Evolutionary conservation across 2,113 vertebrate genomes (phyloP), one percentile per base, ranked within the genome.

Genomic region (Sphaerodactylus townsendi): DNA sequence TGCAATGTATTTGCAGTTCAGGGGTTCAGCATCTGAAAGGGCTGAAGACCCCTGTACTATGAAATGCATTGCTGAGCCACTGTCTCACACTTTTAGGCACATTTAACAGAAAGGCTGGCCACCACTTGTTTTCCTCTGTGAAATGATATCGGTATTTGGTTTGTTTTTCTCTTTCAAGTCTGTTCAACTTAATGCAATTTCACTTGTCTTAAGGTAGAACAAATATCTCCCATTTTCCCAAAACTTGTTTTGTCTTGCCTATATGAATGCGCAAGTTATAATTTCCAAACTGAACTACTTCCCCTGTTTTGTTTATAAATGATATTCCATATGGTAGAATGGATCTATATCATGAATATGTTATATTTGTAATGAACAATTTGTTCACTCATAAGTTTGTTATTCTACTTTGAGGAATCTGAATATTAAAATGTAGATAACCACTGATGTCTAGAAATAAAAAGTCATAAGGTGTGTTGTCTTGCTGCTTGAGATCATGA

Each of bases 331-430:
- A 71, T 66, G 3, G 33, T 59, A 50, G 28, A 50, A 1, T 10
- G 53, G 5, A 3, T 30, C 5, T 7, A 37, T n/a, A n/a, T n/a
- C n/a, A 73, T 9, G 70, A 44, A 64, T 80, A 53, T 17, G 7
- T 79, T 82, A 21, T 71, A 23, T 75, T 59, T 83, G 79, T 30
- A 82, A 83, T n/a, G 77, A 66, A 68, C 21, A 78, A 59, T 44
- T 79, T 79, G 37, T 46, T 79, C 72, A n/a, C 33, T 50, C 14
- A 50, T 14, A 73, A 73, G 25, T 73, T 73, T 73, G 41, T 48
- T 48, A 46, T 10, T 48, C 44, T 74, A 1, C 50, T 19, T 73
- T 48, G 44, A 50, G 44, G 46, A 30, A 74, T 74, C 30, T 19
- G 14, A 33, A 50, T 74, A 50, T 30, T 50, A 50, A 50, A 74